Conservation (phyloP, 2,113 vertebrate species). For the Oceanodroma tethys region DNA sequence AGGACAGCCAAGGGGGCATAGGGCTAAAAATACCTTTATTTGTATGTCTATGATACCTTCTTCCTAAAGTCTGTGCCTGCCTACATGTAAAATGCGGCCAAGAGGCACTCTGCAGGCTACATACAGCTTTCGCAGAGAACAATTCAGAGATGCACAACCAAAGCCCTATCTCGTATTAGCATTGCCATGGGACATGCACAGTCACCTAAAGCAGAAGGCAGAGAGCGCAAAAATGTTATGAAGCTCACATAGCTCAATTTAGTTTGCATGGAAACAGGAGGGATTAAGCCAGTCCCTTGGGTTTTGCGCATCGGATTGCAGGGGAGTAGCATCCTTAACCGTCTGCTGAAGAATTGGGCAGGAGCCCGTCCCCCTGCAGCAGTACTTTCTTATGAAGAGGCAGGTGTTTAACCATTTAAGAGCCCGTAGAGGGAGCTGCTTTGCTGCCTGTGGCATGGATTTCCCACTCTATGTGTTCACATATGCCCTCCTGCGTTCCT, state of each 20-base stretch:
- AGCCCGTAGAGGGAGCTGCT: slow-evolving; percentile 26
- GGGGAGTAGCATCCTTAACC: not conserved
- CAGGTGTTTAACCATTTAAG: not conserved
- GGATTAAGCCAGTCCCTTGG: not conserved
- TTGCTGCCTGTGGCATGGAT: not conserved
- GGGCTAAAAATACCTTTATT: not conserved
- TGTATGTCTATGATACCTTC: not conserved
- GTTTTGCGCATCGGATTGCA: not conserved
- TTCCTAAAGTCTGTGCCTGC: not conserved
- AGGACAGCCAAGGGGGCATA: not conserved
- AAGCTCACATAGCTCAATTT: not conserved
- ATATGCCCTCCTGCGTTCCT: not conserved
- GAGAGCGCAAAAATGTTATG: not conserved
- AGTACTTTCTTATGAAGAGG: not conserved
- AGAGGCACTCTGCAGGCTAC: not conserved
- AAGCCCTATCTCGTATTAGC: not conserved
- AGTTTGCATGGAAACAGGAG: not conserved
- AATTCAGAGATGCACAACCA: not conserved
- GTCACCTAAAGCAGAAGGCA: not conserved
- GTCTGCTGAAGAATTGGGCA: not conserved
- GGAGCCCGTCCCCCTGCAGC: not conserved
- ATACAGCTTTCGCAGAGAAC: not conserved
- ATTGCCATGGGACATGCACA: not conserved
- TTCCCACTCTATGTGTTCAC: not conserved
- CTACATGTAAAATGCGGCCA: not conserved